phyloP scores from a whole-genome alignment of 1,140 invertebrate genomes.

The Drosophila subpulchrella region DNA sequence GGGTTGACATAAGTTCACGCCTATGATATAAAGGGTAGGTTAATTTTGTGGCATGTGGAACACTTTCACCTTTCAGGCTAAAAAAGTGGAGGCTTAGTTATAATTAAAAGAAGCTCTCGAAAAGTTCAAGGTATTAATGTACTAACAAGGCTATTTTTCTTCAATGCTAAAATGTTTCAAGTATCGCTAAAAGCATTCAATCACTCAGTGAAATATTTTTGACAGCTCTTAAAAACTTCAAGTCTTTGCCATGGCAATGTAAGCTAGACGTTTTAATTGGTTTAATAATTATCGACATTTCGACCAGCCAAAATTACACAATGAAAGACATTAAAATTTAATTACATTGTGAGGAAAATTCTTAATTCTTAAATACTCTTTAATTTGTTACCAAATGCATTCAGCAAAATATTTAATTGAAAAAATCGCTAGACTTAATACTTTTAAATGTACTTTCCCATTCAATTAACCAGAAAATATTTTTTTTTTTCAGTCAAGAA shows the following conservation, averaged over 20 bases:
- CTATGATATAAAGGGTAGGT: conserved; percentile 1
- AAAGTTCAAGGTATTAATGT: not conserved
- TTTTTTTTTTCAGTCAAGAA: no score
- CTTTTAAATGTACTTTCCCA: no score
- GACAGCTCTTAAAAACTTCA: conserved; percentile 9
- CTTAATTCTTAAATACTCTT: no score
- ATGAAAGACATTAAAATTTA: conserved; percentile 25
- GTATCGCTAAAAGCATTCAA: conserved; percentile 13
- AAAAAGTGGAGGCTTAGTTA: conserved; percentile 1
- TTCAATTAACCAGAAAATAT: no score
- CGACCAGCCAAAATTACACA: conserved; percentile 7
- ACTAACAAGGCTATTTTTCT: conserved; percentile 2
- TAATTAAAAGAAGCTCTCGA: not conserved
- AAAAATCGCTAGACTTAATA: no score
- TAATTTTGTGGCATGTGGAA: conserved; percentile 3
- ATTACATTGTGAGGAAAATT: conserved; percentile 15
- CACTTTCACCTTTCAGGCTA: not conserved
- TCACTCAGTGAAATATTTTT: conserved; percentile 10
- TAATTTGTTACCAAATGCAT: not conserved
- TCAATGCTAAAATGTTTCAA: conserved; percentile 1
- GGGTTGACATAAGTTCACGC: conserved; percentile 19
- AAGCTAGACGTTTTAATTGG: conserved; percentile 24
- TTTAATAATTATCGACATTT: conserved; percentile 31
- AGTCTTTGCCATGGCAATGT: conserved; percentile 26
- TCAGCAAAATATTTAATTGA: not conserved